Percentiles rank a stretch among this genome's conserved stretches.
phyloP scores from a whole-genome alignment of 2,888 invertebrate genomes.

The Drosophila ustulata region DNA sequence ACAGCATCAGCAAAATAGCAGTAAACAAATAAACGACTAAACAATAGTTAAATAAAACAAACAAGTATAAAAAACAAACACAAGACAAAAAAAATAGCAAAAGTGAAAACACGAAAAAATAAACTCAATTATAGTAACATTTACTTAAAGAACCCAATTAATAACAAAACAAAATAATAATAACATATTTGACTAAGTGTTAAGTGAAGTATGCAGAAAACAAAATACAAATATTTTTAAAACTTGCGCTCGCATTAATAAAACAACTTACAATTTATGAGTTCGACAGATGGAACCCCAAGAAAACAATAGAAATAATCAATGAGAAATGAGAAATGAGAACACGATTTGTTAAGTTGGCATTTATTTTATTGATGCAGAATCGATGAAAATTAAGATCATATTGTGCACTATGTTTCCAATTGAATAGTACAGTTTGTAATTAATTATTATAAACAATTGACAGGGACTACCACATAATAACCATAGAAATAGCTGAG shows the following conservation, averaged over 20 bases:
- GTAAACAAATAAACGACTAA: conserved; percentile 22
- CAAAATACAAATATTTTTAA: conserved; percentile 56
- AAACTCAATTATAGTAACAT: conserved; percentile 67
- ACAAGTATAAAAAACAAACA: conserved; percentile 30
- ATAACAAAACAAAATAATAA: conserved; percentile 25
- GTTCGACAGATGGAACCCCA: conserved; percentile 36
- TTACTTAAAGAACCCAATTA: conserved; percentile 44
- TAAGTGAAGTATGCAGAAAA: conserved; percentile 53
- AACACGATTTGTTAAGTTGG: conserved; percentile 69
- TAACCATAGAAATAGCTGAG: conserved; percentile 68
- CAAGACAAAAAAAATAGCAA: conserved; percentile 67
- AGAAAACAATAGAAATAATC: conserved; percentile 28
- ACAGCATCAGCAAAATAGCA: conserved; percentile 27
- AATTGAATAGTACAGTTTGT: conserved; percentile 56
- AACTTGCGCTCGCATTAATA: conserved; percentile 65
- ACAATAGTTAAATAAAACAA: conserved; percentile 59
- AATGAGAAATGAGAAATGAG: conserved; percentile 47
- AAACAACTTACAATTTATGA: conserved; percentile 40
- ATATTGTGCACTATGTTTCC: conserved; percentile 42
- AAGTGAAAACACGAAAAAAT: conserved; percentile 54
- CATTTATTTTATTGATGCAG: conserved; percentile 51
- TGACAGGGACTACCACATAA: conserved; percentile 82
- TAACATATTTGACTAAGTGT: conserved; percentile 70
- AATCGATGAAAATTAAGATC: conserved; percentile 18
- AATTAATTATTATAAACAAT: conserved; percentile 74